Base-by-base conservation (phyloP, 1,140 invertebrate genomes). In the Oryzaephilus surinamensis region DNA sequence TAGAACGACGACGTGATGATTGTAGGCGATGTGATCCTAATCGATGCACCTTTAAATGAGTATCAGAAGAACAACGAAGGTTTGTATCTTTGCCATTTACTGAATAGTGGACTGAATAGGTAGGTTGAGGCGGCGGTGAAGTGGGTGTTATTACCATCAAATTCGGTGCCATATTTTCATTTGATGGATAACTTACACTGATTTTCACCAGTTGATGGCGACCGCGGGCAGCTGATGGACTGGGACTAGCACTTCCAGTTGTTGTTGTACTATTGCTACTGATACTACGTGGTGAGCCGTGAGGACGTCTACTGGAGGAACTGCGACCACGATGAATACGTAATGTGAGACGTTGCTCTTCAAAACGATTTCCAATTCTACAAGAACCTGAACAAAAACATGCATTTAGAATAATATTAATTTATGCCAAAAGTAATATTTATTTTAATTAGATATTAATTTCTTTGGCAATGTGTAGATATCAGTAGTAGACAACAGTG, bases 271-370 rank as follows among this genome's bases (percentile, higher is more conserved):
- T 74, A 47, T 71, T 69, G 29, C 70, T 72, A 12, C 56, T 74
- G 24, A 71, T 77, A 43, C 76, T 78, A 10, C 73, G 58, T 2
- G 71, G 71, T 3, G 71, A 73, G 2, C 70, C 71, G 32, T 61
- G 55, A 27, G 69, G 66, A 4, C 65, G 63, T 60, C 51, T 66
- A 52, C 46, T 71, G 51, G 63, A 73, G 45, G 59, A 77, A 36
- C 74, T 72, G 7, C 76, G 68, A 3, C 88, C 89, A 5, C 91
- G 70, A 62, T 97, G 93, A 49, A 97, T 94, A 38, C 93, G 74
- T 41, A 97, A 63, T 0, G 92, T 94, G 18, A 96, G 67, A 24
- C 86, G 76, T 59, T 91, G 84, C 56, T 93, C 86, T 47, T 91
- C 79, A 52, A 86, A 82, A 27, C 82, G 67, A 58, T 70, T 78